Conservation (phyloP, 2,113 vertebrate species). For the Genyomyrus donnyi region DNA sequence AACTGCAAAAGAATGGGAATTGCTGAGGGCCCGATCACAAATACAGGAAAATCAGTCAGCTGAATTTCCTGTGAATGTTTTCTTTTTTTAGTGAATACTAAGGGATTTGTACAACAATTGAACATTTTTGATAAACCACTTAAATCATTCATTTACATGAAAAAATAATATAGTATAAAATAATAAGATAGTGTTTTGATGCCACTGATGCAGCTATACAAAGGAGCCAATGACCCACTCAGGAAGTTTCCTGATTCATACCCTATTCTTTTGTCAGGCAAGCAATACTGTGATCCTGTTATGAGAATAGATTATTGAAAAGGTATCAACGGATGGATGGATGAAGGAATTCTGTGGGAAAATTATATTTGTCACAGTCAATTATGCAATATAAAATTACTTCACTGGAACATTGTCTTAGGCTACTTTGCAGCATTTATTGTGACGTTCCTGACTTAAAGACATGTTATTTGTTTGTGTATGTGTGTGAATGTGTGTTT, state of each 20-base stretch:
- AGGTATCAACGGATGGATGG: neutral
- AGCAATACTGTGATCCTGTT: neutral
- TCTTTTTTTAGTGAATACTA: neutral
- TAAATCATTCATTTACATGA: neutral
- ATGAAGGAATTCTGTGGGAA: neutral
- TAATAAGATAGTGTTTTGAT: neutral
- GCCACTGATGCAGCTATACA: neutral
- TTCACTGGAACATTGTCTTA: neutral
- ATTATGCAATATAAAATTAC: neutral
- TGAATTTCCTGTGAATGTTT: neutral
- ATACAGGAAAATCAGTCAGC: conserved; percentile 23
- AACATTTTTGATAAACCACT: neutral
- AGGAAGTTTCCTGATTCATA: neutral
- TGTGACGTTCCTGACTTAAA: neutral
- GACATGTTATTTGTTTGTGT: conserved; percentile 22
- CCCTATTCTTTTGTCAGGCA: neutral
- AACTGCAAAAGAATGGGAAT: conserved; percentile 15
- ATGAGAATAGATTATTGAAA: neutral
- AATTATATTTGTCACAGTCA: neutral
- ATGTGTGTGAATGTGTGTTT: neutral
- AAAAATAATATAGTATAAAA: neutral
- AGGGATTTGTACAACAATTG: neutral
- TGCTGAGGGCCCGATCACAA: conserved; percentile 15
- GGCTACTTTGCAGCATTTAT: neutral
- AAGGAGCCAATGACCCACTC: neutral